These are phyloP conservation scores for Brassicogethes aeneus DNA, from an alignment of 2,888 invertebrate genomes.

Conservation along the genomic window DNA sequence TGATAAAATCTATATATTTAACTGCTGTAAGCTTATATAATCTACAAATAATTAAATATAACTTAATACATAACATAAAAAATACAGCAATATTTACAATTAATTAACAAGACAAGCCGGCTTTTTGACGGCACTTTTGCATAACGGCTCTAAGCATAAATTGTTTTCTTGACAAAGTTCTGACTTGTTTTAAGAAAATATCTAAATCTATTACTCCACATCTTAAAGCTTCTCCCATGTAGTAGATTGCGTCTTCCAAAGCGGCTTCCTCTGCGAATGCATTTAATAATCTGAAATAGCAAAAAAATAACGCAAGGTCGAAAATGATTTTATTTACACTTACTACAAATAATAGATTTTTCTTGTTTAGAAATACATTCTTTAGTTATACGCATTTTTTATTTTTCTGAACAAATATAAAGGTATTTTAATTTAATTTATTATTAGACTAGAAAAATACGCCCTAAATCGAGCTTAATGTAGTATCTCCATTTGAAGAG, in stretches of 20 bases:
- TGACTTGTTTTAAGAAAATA: slow-evolving; percentile 92
- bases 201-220: slow-evolving; percentile 91
- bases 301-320: too few species aligned
- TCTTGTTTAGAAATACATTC: too few species aligned
- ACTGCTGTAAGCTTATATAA: too few species aligned
- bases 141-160: slow-evolving; percentile 93
- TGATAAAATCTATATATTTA: too few species aligned
- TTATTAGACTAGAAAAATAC: too few species aligned
- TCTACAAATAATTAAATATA: background rate
- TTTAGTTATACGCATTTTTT: background rate
- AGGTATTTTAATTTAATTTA: too few species aligned
- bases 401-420: too few species aligned
- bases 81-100: slow-evolving; percentile 1
- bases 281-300: slow-evolving; percentile 63
- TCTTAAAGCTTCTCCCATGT: slow-evolving; percentile 89
- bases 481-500: too few species aligned
- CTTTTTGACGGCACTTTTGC: slow-evolving; percentile 94
- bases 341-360: too few species aligned
- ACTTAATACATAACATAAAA: slow-evolving; percentile 4
- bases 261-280: slow-evolving; percentile 97
- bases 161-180: slow-evolving; percentile 89
- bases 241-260: slow-evolving; percentile 96
- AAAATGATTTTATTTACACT: too few species aligned
- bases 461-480: too few species aligned
- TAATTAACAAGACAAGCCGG: slow-evolving; percentile 66